Evolutionary conservation across 1,140 invertebrate species (phyloP), one percentile per base, ranked within the genome.

Genomic region (Condylostylus longicornis): DNA sequence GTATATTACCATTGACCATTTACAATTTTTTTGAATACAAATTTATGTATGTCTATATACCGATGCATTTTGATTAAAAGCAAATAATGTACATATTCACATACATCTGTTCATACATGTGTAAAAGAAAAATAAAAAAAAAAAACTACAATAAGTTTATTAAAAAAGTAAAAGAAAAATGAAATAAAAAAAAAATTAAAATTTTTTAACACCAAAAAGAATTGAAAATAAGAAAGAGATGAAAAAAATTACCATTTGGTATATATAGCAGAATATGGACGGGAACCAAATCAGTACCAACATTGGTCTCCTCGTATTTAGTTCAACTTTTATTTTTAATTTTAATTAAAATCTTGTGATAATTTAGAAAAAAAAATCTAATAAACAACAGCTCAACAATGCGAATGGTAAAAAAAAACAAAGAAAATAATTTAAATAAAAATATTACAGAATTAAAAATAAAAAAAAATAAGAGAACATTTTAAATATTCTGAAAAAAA

Each of bases 231-330:
- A 27, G 25, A 10, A 27, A 13, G 8, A 8, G 8, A 27, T 5
- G 4, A 13, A 10, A 27, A 27, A 27, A 27, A n/a, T n/a, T n/a
- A 27, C 25, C 25, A 27, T 27, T 13, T 27, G n/a, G 25, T 27
- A 27, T 27, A 27, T 27, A 27, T 27, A 27, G 25, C 25, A 27
- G 25, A 12, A 21, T 29, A 10, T 14, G 19, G 8, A 10, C 8
- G 29, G 36, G 30, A 10, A 19, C n/a, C 22, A 45, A 60, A 45
- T 60, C 54, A 61, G 58, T 61, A 53, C 49, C 54, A 51, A 41
- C 45, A 58, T 54, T 49, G 46, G 53, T 60, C 53, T 61, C n/a
- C n/a, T n/a, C 52, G 57, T 49, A 56, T 50, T 51, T 47, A 45
- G 46, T 52, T 49, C 49, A 53, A 46, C 50, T 47, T 44, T 50